Evolutionary conservation across 2,797 vertebrate species (phyloP).

Genomic region (Rhabdophis nuchalis): DNA sequence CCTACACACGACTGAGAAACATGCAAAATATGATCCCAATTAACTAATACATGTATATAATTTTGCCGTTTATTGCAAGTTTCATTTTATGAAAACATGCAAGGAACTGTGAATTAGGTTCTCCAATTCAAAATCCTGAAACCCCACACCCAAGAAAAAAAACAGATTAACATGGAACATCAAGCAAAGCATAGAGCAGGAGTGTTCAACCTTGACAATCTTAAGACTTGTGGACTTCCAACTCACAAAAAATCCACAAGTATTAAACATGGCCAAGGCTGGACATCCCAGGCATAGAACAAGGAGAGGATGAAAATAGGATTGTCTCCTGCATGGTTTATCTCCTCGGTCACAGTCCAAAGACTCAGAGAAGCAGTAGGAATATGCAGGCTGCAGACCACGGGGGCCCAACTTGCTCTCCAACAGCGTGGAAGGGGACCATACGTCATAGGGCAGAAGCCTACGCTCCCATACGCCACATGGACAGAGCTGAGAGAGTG

Average conservation of each 20-base stretch:
- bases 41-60: background rate
- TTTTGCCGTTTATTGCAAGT: background rate
- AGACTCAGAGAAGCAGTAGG: constrained; percentile 69
- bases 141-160: accelerated
- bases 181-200: background rate
- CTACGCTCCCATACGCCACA: constrained; percentile 54
- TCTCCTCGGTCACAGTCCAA: constrained; percentile 61
- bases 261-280: too few species aligned
- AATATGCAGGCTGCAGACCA: constrained; percentile 67
- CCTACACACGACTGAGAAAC: too few species aligned
- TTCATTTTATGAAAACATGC: background rate
- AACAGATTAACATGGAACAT: background rate
- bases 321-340: constrained; percentile 65
- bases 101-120: background rate
- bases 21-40: background rate
- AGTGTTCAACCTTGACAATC: background rate
- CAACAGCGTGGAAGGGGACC: constrained; percentile 68
- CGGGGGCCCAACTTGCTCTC: constrained; percentile 60
- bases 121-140: background rate
- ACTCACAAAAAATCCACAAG: too few species aligned
- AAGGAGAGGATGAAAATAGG: too few species aligned
- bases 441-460: constrained; percentile 51
- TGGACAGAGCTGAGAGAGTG: constrained; percentile 75
- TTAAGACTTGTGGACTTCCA: background rate
- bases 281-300: too few species aligned